Conservation (phyloP, 2,797 vertebrate genomes). For the Hoplostethus atlanticus region DNA sequence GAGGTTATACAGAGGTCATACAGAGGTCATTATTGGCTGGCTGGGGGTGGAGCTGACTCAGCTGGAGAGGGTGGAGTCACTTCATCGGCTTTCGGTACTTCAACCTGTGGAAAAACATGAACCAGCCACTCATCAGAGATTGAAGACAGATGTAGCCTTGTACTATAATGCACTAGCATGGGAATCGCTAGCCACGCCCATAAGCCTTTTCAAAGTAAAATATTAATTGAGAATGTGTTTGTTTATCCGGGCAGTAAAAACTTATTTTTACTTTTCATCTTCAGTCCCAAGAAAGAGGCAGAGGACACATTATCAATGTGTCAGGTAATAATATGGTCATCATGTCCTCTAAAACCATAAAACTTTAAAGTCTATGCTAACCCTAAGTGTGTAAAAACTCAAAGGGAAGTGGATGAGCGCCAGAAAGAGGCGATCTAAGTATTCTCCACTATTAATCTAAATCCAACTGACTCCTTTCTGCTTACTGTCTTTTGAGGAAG, state of each 20-base stretch:
- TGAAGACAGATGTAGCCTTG: not conserved
- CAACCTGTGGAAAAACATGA: constrained; percentile 65
- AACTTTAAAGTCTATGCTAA: constrained; percentile 32
- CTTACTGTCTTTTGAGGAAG: constrained; percentile 45
- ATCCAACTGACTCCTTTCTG: constrained; percentile 15
- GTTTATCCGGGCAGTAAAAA: too few species aligned
- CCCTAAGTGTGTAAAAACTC: constrained; percentile 38
- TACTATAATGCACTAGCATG: too few species aligned
- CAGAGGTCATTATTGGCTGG: constrained; percentile 46
- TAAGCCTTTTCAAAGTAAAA: too few species aligned
- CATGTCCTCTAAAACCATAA: constrained; percentile 32
- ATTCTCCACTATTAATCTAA: constrained; percentile 4
- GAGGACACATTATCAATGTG: too few species aligned
- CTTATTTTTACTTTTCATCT: too few species aligned
- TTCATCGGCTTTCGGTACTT: constrained; percentile 34
- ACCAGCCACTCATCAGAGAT: not conserved
- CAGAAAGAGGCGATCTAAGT: constrained; percentile 38
- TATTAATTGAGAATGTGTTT: too few species aligned
- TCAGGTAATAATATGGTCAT: constrained; percentile 16
- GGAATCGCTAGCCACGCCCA: too few species aligned
- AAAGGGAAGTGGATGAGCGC: not conserved
- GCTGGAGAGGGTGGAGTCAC: constrained; percentile 30
- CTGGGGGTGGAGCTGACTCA: constrained; percentile 22
- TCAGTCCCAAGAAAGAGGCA: too few species aligned
- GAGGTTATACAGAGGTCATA: constrained; percentile 4